Evolutionary conservation across 1,140 invertebrate species (phyloP), one percentile per base, ranked within the genome.

Genomic region (Bombyx mandarina): DNA sequence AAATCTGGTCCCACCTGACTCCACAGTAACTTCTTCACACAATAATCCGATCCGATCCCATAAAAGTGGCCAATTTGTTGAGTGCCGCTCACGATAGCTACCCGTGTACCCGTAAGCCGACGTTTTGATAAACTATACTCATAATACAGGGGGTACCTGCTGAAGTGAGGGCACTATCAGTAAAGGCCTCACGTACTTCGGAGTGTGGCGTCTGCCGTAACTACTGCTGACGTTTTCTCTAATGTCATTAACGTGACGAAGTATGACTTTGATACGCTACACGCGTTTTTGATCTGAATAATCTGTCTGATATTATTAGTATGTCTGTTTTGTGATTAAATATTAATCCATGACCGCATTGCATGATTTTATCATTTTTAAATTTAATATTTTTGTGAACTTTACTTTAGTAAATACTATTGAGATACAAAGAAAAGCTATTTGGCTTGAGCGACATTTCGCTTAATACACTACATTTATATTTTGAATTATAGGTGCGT

Each of bases 121-220:
- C 69, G 58, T 66, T 79, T 77, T 73, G 73, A 79, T 73, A 75
- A 79, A 79, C 74, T 75, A 73, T 68, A 66, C 61, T 68, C 66
- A 71, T 77, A 74, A 76, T 73, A 70, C 73, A 64, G 48, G 54
- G 57, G 73, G 69, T 69, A 72, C 67, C 60, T 68, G 68, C 51
- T 42, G 52, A 42, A 7, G 58, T 10, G 44, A 49, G 55, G 54
- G 58, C 54, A 59, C 65, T 49, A 73, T 81, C 63, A 52, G 65
- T 61, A 76, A 56, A 52, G 73, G 35, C 61, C 69, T 74, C 80
- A 79, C 78, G 78, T 79, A 48, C n/a, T 61, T 54, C 44, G 52
- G 54, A 62, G 64, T 67, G 69, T 67, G 67, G 58, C 61, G 58
- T 68, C 63, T 55, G 45, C 67, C 73, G 65, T 71, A 71, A 82